Evolutionary conservation across 2,797 vertebrate genomes (phyloP), one percentile per base, ranked within the genome.

Genomic region (Syngnathus acus): DNA sequence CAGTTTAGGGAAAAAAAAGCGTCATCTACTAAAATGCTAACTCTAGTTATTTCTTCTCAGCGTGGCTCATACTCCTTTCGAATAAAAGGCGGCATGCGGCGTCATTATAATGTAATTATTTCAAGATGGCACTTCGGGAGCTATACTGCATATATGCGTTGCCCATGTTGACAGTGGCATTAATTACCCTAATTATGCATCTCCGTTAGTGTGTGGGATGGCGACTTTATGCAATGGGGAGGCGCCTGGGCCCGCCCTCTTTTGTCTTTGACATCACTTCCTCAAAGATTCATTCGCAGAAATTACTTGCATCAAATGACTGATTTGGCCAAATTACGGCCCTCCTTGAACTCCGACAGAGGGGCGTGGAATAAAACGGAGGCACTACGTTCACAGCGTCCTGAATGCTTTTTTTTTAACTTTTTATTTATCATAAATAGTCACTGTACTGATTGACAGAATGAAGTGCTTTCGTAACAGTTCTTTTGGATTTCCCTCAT

Each of bases 181-280:
- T 74, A 77, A 86, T 82, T 74, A 68, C 14, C 66, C 70, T 75
- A 76, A 85, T 78, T 72, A 73, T 48, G 59, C 8, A 68, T 60
- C 74, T 78, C 79, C 61, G 84, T 82, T 78, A 75, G 70, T 58
- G 61, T 19, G 58, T 17, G 42, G 67, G 51, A 42, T 38, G 21
- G 42, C 67, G 32, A 50, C 48, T 39, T 84, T 77, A 84, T 84
- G 79, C 78, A 73, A 84, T 83, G 77, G 75, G 72, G 69, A 42
- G 17, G 4, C 69, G 54, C 69, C 77, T 68, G 71, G 67, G 73
- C 77, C 72, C 64, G 32, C 83, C 80, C 78, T 62, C 71, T 77
- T 89, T 89, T 90, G 88, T 89, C 89, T 89, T 91, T 91, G 85
- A 85, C 83, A 89, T 88, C 79, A 85, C 81, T 86, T 89, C 82